Evolutionary conservation across 2,113 vertebrate genomes (phyloP).

Genomic region (Arvicanthis niloticus): DNA sequence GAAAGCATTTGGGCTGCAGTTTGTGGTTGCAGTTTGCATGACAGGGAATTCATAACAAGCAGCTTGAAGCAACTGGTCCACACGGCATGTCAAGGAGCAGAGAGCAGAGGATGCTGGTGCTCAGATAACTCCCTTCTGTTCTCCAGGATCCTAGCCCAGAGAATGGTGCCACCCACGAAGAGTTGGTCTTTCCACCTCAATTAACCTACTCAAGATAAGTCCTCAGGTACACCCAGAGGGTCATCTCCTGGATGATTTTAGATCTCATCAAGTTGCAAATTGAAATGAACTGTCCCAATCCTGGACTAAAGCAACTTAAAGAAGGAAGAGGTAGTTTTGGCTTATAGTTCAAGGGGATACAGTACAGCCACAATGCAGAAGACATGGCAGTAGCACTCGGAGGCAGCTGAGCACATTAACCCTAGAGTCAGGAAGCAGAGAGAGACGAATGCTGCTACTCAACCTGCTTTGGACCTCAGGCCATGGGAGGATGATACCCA

Average conservation of each 20-base stretch:
- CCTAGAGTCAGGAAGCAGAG: not conserved
- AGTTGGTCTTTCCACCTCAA: not conserved
- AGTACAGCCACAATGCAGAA: not conserved
- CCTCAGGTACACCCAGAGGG: not conserved
- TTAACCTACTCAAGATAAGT: not conserved
- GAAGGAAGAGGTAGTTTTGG: not conserved
- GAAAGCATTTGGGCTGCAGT: not conserved
- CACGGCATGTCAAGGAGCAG: not conserved
- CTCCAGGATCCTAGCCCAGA: not conserved
- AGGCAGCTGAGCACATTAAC: not conserved
- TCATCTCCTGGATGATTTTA: not conserved
- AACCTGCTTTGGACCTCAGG: not conserved
- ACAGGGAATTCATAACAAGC: not conserved
- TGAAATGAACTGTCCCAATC: not conserved
- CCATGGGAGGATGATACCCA: not conserved
- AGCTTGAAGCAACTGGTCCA: not conserved
- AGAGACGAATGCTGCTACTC: not conserved
- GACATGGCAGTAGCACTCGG: not conserved
- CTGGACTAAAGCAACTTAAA: not conserved
- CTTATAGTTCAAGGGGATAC: not conserved
- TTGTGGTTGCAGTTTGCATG: not conserved
- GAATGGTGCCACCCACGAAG: not conserved
- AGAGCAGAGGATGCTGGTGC: not conserved
- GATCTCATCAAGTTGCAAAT: not conserved
- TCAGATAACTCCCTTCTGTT: not conserved